These are phyloP conservation scores for Ahaetulla prasina DNA, from an alignment of 2,113 vertebrate species.

Conservation along the genomic window DNA sequence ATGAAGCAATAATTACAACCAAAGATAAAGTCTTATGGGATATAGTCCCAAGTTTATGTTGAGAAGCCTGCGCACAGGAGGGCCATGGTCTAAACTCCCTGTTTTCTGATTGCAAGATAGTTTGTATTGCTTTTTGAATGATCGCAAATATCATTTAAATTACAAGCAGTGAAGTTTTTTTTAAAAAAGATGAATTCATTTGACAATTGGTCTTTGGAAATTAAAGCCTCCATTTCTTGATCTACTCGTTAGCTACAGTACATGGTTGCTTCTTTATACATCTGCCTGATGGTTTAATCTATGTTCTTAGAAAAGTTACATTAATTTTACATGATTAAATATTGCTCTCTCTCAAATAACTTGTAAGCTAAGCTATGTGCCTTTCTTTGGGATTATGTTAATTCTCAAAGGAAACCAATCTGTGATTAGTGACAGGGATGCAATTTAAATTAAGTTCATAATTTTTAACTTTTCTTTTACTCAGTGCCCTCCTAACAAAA, in stretches of 20 bases:
- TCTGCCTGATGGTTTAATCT: slow-evolving; percentile 30
- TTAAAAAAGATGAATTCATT: rapidly evolving
- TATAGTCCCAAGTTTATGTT: background rate
- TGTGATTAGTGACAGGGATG: slow-evolving; percentile 30
- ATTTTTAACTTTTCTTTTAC: background rate
- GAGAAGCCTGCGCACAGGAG: background rate
- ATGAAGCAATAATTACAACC: background rate
- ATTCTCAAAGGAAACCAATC: slow-evolving; percentile 30
- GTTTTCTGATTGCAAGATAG: background rate
- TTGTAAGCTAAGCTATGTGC: slow-evolving; percentile 22
- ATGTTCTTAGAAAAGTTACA: slow-evolving; percentile 28
- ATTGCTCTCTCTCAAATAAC: background rate
- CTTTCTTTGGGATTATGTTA: slow-evolving; percentile 31
- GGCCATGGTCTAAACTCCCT: background rate
- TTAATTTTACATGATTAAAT: slow-evolving; percentile 44
- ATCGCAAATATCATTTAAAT: background rate
- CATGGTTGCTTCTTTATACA: background rate
- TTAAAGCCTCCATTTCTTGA: slow-evolving; percentile 17
- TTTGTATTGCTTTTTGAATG: background rate
- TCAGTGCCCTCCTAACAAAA: background rate
- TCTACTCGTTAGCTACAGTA: background rate
- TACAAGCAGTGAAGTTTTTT: background rate
- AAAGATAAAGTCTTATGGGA: background rate
- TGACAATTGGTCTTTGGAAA: slow-evolving; percentile 9
- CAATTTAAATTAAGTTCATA: slow-evolving; percentile 16